Evolutionary conservation across 2,797 vertebrate species (phyloP).

Genomic region (Danio kyathit): DNA sequence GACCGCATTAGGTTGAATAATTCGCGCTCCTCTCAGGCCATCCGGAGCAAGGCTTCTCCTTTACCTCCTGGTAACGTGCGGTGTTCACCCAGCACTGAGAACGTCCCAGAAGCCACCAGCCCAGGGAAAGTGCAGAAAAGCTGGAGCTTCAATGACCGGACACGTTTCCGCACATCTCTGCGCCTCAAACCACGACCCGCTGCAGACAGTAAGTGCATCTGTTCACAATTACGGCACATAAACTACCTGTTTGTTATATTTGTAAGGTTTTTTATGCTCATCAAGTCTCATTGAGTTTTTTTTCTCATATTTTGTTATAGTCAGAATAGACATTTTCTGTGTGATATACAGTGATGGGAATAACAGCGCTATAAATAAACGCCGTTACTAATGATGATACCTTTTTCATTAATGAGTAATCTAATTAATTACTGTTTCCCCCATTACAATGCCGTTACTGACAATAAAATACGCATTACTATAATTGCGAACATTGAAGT

Average conservation of each 20-base stretch:
- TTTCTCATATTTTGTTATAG: too few species aligned
- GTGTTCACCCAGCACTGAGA: slow-evolving; percentile 89
- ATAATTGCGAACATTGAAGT: too few species aligned
- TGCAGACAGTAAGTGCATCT: slow-evolving; percentile 79
- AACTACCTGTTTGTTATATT: neutral
- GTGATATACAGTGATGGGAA: too few species aligned
- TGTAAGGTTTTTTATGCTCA: too few species aligned
- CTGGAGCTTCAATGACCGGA: slow-evolving; percentile 98
- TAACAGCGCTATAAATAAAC: too few species aligned
- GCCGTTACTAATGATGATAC: too few species aligned
- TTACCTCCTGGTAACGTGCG: slow-evolving; percentile 81
- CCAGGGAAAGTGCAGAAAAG: slow-evolving; percentile 97
- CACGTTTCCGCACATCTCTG: slow-evolving; percentile 93
- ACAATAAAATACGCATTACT: too few species aligned
- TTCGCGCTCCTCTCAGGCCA: slow-evolving; percentile 84
- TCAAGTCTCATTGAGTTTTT: too few species aligned
- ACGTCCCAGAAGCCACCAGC: slow-evolving; percentile 84
- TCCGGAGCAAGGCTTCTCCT: slow-evolving; percentile 82
- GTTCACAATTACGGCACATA: neutral
- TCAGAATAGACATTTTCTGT: too few species aligned
- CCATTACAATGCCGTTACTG: too few species aligned
- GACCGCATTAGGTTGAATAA: slow-evolving; percentile 93
- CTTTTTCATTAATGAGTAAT: too few species aligned
- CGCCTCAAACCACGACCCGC: slow-evolving; percentile 88
- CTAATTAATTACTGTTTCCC: too few species aligned